A percentile compares a stretch with the other conserved stretches of the same genome.
Conservation (phyloP, 2,797 vertebrate species). For the Mormyrus proboscirostris region DNA sequence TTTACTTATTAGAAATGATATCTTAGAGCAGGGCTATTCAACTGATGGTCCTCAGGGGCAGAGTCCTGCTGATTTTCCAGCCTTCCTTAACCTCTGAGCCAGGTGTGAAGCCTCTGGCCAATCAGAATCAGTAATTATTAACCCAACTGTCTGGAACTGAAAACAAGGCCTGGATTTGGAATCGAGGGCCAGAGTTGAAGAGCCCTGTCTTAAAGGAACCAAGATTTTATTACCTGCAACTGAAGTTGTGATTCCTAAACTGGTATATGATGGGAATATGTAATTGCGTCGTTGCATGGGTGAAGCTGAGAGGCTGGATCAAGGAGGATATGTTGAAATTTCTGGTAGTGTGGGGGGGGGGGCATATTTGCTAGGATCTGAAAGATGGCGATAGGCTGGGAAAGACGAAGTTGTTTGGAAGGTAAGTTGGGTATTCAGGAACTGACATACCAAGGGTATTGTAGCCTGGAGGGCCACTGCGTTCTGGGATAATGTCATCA, state of each 20-base stretch:
- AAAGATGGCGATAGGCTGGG: background rate
- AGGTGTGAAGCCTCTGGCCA: too few species aligned
- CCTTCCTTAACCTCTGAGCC: too few species aligned
- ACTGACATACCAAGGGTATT: background rate
- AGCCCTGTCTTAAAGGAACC: background rate
- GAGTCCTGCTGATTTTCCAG: too few species aligned
- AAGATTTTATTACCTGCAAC: background rate
- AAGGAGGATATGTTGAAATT: background rate
- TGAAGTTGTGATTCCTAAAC: background rate
- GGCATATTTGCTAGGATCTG: background rate
- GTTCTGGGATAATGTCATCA: constrained; percentile 16
- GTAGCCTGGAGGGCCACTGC: background rate
- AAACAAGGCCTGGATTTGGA: too few species aligned
- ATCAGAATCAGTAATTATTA: too few species aligned
- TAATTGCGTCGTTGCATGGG: background rate
- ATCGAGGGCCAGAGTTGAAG: too few species aligned
- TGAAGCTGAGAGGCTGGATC: background rate
- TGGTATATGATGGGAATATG: background rate
- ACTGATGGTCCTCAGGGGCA: too few species aligned
- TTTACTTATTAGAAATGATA: background rate
- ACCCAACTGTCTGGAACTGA: too few species aligned
- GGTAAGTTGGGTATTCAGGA: background rate
- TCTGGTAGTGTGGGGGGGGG: background rate
- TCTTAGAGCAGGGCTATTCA: background rate
- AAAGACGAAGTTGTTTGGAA: background rate